Evolutionary conservation across 2,888 invertebrate genomes (phyloP), one percentile per base, ranked within the genome.

Genomic region (Drosophila mulleri): DNA sequence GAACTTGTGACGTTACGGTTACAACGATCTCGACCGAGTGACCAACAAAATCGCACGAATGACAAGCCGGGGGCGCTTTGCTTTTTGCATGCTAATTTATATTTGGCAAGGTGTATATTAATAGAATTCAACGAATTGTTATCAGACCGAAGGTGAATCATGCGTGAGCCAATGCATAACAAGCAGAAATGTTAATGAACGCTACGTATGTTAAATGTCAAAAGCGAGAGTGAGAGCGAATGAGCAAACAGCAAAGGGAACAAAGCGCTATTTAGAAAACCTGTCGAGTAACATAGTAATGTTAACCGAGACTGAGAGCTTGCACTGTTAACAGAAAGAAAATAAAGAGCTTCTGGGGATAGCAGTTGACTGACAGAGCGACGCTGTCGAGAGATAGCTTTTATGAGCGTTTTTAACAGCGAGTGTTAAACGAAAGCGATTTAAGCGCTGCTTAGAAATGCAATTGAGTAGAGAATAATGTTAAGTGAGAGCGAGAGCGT

Each of bases 81-180:
- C 53, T 39, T 32, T 63, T 23, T 47, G 76, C 70, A 78, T 82
- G 68, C 45, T 72, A 41, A 78, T 64, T 66, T 63, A 20, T 41
- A 56, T 54, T 57, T 41, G 48, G 61, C 69, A 59, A 70, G 54
- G 47, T 42, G 47, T 48, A 42, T 50, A 57, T 37, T 53, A 69
- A 63, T 58, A 71, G 20, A 72, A 29, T 50, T 71, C 57, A 35
- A 54, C 61, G 58, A 53, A 62, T 59, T 42, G 54, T 66, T 75
- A 61, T 71, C 67, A 50, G 62, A 20, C 53, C 12, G 75, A 84
- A 83, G 83, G 84, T 84, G 83, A 87, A 78, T 83, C 83, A 82
- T 72, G 72, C 45, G 67, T 66, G 52, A 42, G 50, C 45, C 57
- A 54, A 37, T 70, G 80, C 74, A 76, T 72, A 72, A 56, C 67